Evolutionary conservation across 2,797 vertebrate genomes (phyloP), one percentile per base, ranked within the genome.

Genomic region (Antrozous pallidus): DNA sequence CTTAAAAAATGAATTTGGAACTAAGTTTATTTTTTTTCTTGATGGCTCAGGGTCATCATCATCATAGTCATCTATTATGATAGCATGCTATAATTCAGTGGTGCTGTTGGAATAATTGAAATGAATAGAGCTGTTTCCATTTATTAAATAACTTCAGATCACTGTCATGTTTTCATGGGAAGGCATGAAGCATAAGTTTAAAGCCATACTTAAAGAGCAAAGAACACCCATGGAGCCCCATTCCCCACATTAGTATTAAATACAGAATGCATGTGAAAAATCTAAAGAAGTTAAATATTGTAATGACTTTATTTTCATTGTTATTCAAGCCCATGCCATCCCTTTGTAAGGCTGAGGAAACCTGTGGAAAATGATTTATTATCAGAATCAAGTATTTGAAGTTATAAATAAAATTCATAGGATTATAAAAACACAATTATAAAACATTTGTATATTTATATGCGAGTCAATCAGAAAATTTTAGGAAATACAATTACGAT

Each of bases 31-130:
- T 82, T 87, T 86, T 86, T 90, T 79, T 45, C 61, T 87, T 91
- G 47, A 90, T 91, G 80, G 88, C 47, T 96, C 33, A 63, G 47
- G 69, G 86, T 96, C 93, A 88, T 95, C 75, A 58, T 13, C 26
- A 40, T 51, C 80, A 56, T 33, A 45, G 86, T 94, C 49, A 77
- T 87, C 83, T 80, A 36, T 78, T 91, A 24, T 49, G 70, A 94
- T 24, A 71, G 58, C 28, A 22, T n/a, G 40, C 36, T 69, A 8
- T 65, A 65, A 77, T 45, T 73, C 75, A 90, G n/a, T 16, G 87
- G 75, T 74, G 26, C 18, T 81, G 10, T 54, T 70, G 22, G 47
- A 49, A 80, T 45, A 80, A 84, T 40, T 93, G 90, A 87, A 61
- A 93, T 40, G 36, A 42, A n/a, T 1, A 77, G 65, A 80, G 16